Base-by-base conservation (phyloP, 2,797 vertebrate species). In the Scolopax bukidnonensis region DNA sequence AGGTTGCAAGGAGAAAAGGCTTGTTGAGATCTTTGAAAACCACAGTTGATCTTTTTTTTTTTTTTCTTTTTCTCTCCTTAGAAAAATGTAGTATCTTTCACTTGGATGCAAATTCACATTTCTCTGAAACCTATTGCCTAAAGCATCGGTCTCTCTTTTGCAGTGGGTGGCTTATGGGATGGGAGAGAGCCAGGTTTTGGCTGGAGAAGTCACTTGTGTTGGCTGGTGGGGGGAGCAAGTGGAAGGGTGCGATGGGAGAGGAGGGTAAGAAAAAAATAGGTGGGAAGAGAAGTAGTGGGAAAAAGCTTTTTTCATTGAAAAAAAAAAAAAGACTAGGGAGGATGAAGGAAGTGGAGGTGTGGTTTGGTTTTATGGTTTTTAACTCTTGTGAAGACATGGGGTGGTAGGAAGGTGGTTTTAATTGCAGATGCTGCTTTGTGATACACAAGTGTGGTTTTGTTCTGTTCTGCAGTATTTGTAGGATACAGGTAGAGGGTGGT, bases 401-500 rank as follows among this genome's bases (percentile, higher is more conserved):
- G 5, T 19, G 27, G 11, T 25, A 23, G 24, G 51, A 61, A 74
- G 36, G 30, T 53, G 36, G 30, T 21, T 90, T 74, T 64, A 47
- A 43, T 36, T 63, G 56, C n/a, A 67, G 21, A 14, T n/a, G n/a
- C 32, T 1, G 4, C 68, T 75, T 30, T 45, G 36, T 1, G 0
- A 11, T 76, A 9, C 2, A 0, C 18, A 28, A 18, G 20, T 6
- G 1, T 53, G 56, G 19, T 25, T 50, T 45, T 84, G 18, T 64
- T 91, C n/a, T 70, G 12, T 38, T 85, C 18, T 59, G 57, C 33
- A 14, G 23, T 43, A 30, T 33, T 74, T 81, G 50, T 38, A 50
- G 45, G 38, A 30, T 27, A 28, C 9, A 41, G 14, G 9, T 23
- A 24, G 54, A 65, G 23, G 30, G 18, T 0, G 0, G 23, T 36